A percentile compares a stretch with the other conserved stretches of the same genome.
Conservation (phyloP, 2,113 vertebrate genomes). For the Falco punctatus region DNA sequence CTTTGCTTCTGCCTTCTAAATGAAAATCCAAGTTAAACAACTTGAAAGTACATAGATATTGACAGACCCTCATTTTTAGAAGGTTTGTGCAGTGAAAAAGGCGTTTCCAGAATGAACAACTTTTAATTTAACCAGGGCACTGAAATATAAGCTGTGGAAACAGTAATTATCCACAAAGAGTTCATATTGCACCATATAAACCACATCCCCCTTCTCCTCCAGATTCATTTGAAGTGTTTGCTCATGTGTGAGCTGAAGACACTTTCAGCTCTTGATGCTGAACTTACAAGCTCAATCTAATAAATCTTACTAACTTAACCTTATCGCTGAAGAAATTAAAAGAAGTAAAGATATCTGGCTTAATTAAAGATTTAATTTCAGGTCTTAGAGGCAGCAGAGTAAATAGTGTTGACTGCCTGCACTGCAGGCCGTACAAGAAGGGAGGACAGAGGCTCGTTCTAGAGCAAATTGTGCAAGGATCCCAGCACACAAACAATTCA, state of each 20-base stretch:
- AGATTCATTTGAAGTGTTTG: conserved; percentile 71
- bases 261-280: neutral
- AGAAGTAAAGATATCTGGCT: conserved; percentile 45
- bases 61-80: neutral
- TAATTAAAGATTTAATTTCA: conserved; percentile 58
- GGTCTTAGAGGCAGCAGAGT: neutral
- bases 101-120: neutral
- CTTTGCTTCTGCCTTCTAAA: neutral
- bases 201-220: neutral
- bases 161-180: conserved; percentile 29
- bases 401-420: neutral
- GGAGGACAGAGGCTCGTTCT: neutral
- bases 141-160: conserved; percentile 21
- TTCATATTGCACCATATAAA: conserved; percentile 16
- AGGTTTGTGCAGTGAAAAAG: neutral
- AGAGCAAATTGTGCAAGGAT: neutral
- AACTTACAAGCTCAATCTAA: conserved; percentile 48
- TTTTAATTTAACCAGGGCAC: conserved; percentile 5
- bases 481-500: neutral
- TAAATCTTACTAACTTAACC: conserved; percentile 60
- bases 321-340: conserved; percentile 71
- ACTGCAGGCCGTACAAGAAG: neutral
- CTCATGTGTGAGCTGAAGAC: conserved; percentile 39
- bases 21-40: conserved; percentile 23
- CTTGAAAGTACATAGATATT: neutral